Percentiles rank a stretch among this genome's conserved stretches.
Conservation (phyloP, 2,797 vertebrate species). For the Tarsius wallacei region DNA sequence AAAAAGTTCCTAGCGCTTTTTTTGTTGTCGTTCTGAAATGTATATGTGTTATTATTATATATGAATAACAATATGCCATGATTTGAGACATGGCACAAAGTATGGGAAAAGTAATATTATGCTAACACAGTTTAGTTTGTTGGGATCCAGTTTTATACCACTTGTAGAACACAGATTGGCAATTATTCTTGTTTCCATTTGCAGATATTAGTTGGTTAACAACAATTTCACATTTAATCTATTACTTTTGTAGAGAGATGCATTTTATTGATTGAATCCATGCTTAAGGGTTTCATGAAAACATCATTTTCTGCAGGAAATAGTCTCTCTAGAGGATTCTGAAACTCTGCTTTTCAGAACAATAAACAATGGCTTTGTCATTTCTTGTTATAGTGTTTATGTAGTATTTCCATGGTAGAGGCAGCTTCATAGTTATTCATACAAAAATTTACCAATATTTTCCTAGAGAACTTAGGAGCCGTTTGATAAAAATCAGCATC, state of each 20-base stretch:
- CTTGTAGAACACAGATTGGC: not conserved
- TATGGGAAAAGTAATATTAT: not conserved
- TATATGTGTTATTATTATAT: not conserved
- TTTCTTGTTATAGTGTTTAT: not conserved
- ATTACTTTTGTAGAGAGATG: conserved; percentile 16
- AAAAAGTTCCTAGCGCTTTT: not conserved
- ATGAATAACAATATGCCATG: not conserved
- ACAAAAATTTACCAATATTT: not conserved
- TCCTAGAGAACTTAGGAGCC: not conserved
- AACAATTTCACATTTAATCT: not conserved
- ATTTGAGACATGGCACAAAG: not conserved
- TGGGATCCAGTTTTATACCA: not conserved
- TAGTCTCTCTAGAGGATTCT: not conserved
- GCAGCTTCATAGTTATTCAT: not conserved
- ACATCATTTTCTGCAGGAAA: conserved; percentile 23
- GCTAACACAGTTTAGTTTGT: not conserved
- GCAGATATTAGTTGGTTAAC: not conserved
- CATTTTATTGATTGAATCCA: not conserved
- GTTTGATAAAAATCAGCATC: conserved; percentile 56
- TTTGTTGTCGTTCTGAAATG: not conserved
- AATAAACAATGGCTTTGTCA: conserved; percentile 31
- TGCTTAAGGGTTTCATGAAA: conserved; percentile 44
- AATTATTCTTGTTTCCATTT: conserved; percentile 17
- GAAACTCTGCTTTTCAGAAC: not conserved
- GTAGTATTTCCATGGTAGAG: not conserved